These are phyloP conservation scores for Eristalis pertinax DNA, from an alignment of 2,888 invertebrate genomes.

Conservation along the genomic window DNA sequence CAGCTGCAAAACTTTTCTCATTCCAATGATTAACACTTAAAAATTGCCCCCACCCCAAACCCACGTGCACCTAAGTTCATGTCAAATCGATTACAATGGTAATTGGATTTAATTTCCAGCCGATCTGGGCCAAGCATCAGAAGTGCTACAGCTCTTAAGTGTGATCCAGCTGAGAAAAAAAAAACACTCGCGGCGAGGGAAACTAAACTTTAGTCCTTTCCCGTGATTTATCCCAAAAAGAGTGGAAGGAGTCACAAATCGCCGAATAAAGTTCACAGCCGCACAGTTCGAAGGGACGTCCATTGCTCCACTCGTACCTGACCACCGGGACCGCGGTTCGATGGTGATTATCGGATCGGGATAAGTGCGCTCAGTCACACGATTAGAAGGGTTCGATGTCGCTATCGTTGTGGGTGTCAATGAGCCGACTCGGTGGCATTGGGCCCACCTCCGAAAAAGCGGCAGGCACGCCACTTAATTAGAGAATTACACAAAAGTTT, in stretches of 20 bases:
- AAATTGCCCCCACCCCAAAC: constrained; percentile 3
- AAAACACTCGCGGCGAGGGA: neutral
- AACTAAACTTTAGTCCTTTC: constrained; percentile 30
- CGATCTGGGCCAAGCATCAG: neutral
- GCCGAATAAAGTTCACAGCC: neutral
- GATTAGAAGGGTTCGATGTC: neutral
- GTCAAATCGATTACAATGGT: constrained; percentile 20
- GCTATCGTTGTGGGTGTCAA: neutral
- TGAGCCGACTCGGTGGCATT: neutral
- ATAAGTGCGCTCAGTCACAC: constrained; percentile 22
- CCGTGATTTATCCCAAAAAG: neutral
- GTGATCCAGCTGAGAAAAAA: neutral
- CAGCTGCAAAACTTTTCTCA: neutral
- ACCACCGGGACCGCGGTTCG: neutral
- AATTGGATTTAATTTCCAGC: constrained; percentile 29
- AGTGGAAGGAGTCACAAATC: neutral
- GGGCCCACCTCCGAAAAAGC: neutral
- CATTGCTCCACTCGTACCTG: neutral
- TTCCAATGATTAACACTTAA: constrained; percentile 21
- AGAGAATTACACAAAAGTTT: constrained; percentile 50
- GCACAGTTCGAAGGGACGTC: neutral
- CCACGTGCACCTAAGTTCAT: neutral
- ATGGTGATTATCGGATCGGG: constrained; percentile 29
- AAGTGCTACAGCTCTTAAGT: neutral
- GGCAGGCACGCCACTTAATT: constrained; percentile 33